These are phyloP conservation scores for Dinocampus coccinellae DNA, from an alignment of 2,888 invertebrate species.

Conservation along the genomic window DNA sequence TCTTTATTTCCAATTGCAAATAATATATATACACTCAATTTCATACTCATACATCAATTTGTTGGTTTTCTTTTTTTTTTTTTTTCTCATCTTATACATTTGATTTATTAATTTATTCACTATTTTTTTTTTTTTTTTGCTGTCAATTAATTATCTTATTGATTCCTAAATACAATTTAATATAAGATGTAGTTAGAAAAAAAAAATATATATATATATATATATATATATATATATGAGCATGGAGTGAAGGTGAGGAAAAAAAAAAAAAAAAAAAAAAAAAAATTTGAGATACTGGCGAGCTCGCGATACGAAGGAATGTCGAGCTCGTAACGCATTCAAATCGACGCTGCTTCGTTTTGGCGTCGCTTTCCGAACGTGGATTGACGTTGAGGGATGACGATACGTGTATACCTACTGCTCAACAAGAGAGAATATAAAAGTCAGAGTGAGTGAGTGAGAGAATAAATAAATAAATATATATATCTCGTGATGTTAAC, in stretches of 20 bases:
- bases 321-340: conserved; percentile 59
- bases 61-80: too few species aligned
- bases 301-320: conserved; percentile 46
- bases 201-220: not conserved
- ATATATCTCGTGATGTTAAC: conserved; percentile 23
- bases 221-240: conserved; percentile 17
- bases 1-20: not conserved
- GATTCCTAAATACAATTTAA: conserved; percentile 21
- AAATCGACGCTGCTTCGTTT: conserved; percentile 60
- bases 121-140: not conserved
- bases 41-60: conserved; percentile 14
- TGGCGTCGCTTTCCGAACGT: conserved; percentile 48
- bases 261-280: too few species aligned
- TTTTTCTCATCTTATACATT: conserved; percentile 23
- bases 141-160: conserved; percentile 50
- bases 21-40: not conserved
- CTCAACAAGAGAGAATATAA: conserved; percentile 24
- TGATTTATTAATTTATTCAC: conserved; percentile 11
- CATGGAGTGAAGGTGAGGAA: too few species aligned
- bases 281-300: conserved; percentile 35
- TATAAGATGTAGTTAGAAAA: not conserved
- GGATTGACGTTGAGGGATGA: conserved; percentile 69
- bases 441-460: conserved; percentile 10
- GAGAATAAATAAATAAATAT: conserved; percentile 20
- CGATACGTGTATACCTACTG: conserved; percentile 49